phyloP scores from a whole-genome alignment of 2,888 invertebrate genomes.

The Chesias legatella region DNA sequence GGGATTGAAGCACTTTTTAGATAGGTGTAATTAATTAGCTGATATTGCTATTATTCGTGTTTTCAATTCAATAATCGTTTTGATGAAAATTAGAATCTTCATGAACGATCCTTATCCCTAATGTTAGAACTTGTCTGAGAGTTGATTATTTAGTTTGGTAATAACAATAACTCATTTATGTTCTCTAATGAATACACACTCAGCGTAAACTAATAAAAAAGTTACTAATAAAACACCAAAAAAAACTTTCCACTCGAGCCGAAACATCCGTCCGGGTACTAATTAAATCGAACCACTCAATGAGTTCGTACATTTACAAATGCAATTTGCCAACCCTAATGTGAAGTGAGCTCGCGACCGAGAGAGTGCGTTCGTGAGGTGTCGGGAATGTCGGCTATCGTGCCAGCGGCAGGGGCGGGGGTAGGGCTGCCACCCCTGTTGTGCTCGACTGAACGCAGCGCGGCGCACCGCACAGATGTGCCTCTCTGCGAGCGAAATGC shows the following conservation, averaged over 20 bases:
- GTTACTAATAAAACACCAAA: constrained; percentile 8
- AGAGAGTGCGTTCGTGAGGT: constrained; percentile 74
- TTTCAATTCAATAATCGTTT: no score
- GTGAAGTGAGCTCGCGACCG: constrained; percentile 62
- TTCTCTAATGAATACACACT: neutral
- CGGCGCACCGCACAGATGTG: constrained; percentile 67
- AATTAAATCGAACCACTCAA: constrained; percentile 19
- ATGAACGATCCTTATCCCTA: no score
- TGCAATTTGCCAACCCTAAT: constrained; percentile 48
- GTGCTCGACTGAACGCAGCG: constrained; percentile 62
- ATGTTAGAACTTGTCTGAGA: no score
- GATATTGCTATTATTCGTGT: no score
- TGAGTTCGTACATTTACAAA: constrained; percentile 19
- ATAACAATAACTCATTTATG: neutral
- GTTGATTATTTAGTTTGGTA: neutral
- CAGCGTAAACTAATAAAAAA: constrained; percentile 1
- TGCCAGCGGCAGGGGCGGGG: constrained; percentile 26
- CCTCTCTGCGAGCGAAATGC: constrained; percentile 58
- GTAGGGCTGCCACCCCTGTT: constrained; percentile 39
- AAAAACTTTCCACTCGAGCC: constrained; percentile 2
- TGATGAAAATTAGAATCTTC: no score
- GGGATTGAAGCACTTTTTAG: constrained; percentile 2
- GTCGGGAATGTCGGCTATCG: constrained; percentile 75
- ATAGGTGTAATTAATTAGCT: no score
- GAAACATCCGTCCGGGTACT: constrained; percentile 5